Conservation (phyloP, 2,113 vertebrate species). For the Hoplias malabaricus region DNA sequence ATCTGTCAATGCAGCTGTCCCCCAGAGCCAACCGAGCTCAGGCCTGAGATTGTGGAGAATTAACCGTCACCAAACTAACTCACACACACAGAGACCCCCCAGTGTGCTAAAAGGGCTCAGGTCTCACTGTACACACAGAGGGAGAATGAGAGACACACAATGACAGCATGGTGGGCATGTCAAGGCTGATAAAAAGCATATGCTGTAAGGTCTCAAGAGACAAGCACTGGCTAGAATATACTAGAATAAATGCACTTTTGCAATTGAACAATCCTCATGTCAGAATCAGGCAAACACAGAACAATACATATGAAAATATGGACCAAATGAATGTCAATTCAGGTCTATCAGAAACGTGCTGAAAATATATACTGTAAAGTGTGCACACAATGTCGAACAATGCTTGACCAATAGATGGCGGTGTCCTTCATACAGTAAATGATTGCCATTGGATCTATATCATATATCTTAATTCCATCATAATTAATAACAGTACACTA, state of each 20-base stretch:
- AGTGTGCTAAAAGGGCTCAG: conserved; percentile 11
- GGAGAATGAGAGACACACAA: conserved; percentile 4
- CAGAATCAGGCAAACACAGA: neutral
- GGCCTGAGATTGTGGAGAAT: conserved; percentile 62
- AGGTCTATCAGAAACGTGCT: neutral
- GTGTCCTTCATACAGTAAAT: conserved; percentile 45
- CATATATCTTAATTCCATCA: neutral
- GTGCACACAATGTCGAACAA: neutral
- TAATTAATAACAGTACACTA: neutral
- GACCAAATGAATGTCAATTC: neutral
- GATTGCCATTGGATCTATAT: neutral
- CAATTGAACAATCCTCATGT: neutral
- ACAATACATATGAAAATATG: neutral
- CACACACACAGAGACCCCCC: conserved; percentile 35
- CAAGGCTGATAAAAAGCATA: conserved; percentile 26
- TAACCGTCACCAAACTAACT: conserved; percentile 54
- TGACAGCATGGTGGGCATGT: neutral
- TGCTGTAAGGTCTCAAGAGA: neutral
- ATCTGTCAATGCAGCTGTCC: conserved; percentile 54
- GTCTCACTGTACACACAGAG: conserved; percentile 39
- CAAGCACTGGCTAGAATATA: neutral
- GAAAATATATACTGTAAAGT: neutral
- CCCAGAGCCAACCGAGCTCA: conserved; percentile 57
- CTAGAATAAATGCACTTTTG: neutral
- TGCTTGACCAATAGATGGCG: conserved; percentile 70